Conservation (phyloP, 1,140 invertebrate species). For the Lepidurus apus region DNA sequence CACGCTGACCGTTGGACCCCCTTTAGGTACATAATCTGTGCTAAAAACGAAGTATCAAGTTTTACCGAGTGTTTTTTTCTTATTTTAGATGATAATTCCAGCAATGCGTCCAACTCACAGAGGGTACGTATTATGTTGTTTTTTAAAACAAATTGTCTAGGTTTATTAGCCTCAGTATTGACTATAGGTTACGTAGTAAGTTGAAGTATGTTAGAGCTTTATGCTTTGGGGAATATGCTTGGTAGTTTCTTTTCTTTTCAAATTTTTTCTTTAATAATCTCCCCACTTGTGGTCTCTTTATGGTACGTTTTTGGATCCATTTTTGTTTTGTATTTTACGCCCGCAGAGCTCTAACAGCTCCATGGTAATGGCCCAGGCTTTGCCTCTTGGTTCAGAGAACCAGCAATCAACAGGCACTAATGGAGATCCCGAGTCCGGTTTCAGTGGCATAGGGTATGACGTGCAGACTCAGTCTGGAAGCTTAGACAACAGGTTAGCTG, state of each 20-base stretch:
- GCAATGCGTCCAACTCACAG: constrained; percentile 51
- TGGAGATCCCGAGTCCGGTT: not conserved
- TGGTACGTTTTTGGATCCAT: not conserved
- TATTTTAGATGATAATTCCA: constrained; percentile 47
- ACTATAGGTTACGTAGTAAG: not conserved
- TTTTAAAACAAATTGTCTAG: not conserved
- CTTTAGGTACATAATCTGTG: constrained; percentile 47
- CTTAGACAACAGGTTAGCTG: constrained; percentile 22
- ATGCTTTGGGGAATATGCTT: constrained; percentile 33
- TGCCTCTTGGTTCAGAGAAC: constrained; percentile 39
- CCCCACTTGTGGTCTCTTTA: not conserved
- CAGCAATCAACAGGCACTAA: not conserved
- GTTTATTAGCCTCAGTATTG: not conserved
- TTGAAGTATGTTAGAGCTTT: not conserved
- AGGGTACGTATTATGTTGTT: constrained; percentile 45
- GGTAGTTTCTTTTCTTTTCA: not conserved
- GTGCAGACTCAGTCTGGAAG: not conserved
- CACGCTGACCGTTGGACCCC: constrained; percentile 77
- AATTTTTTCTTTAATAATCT: not conserved
- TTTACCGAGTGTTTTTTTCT: constrained; percentile 42
- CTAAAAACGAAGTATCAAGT: constrained; percentile 30
- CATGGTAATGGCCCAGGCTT: constrained; percentile 47
- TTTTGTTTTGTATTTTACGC: constrained; percentile 34
- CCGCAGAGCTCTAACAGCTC: constrained; percentile 46
- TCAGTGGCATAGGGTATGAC: not conserved